Evolutionary conservation across 2,888 invertebrate species (phyloP).

Genomic region (Caenorhabditis wallacei): DNA sequence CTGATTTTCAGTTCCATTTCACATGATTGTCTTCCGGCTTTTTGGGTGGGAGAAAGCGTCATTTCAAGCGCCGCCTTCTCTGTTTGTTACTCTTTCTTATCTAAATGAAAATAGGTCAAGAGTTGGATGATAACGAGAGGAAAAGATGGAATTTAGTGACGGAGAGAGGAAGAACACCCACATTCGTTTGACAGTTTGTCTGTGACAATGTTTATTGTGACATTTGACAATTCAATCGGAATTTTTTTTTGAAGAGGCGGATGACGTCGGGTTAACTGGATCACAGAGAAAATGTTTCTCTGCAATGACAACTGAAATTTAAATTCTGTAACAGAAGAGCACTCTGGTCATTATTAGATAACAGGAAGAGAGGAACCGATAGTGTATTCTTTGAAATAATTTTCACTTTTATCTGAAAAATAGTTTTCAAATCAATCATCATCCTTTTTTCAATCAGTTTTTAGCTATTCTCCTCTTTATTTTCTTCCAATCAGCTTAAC

Average conservation of each 20-base stretch:
- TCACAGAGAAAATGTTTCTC: too few species aligned
- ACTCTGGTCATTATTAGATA: too few species aligned
- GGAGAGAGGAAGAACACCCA: slow-evolving; percentile 39
- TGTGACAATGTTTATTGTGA: slow-evolving; percentile 17
- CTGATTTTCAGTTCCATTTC: slow-evolving; percentile 5
- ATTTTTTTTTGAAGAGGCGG: not conserved
- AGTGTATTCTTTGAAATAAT: too few species aligned
- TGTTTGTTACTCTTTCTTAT: slow-evolving; percentile 28
- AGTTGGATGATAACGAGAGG: not conserved
- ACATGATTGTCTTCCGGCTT: slow-evolving; percentile 54
- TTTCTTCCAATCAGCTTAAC: too few species aligned
- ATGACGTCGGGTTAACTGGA: slow-evolving; percentile 3
- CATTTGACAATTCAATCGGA: slow-evolving; percentile 24
- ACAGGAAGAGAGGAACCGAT: too few species aligned
- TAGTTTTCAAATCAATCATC: too few species aligned
- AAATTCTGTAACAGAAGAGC: not conserved
- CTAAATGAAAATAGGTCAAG: slow-evolving; percentile 16
- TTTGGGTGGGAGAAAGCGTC: slow-evolving; percentile 20
- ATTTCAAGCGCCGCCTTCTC: slow-evolving; percentile 41
- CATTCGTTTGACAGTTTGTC: not conserved
- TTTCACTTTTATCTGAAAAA: too few species aligned
- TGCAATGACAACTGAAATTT: too few species aligned
- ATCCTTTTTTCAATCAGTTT: too few species aligned
- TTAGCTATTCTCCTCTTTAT: too few species aligned
- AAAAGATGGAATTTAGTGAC: slow-evolving; percentile 45